Evolutionary conservation across 2,888 invertebrate genomes (phyloP), one percentile per base, ranked within the genome.

Genomic region (Argyra leucocephala): DNA sequence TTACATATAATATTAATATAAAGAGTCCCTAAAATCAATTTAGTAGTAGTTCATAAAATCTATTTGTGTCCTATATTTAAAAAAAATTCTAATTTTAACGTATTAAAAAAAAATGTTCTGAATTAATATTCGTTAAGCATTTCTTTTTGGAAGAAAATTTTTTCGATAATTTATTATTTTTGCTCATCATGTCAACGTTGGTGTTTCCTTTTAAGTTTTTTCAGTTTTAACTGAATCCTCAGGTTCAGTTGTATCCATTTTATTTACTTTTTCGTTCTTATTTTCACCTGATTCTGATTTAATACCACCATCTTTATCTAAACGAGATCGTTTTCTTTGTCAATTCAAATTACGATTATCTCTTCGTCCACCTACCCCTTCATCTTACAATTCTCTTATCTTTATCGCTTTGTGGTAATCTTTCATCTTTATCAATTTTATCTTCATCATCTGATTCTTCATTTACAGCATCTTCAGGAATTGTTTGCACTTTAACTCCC

Each of bases 381-480:
- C 97, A 76, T 96, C 96, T 78, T 97, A 93, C 91, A 74, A 99
- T 92, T 70, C 96, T 86, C 76, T 96, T 96, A 77, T 99, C 98
- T 77, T 86, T 86, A 72, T 86, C 85, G 73, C 88, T 87, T 75
- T 92, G 92, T 22, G 91, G 89, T 73, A 91, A 76, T 73, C 97
- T 84, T 76, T 96, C 93, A 76, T 96, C 96, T 71, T 94, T 92
- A 78, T 93, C 92, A 1, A 89, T 84, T 77, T 92, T 91, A 70
- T 96, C 96, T 74, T 96, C 96, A 72, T 91, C 92, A 15, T 80
- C 80, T 1, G 79, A 78, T 66, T 80, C 80, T 67, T 79, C 80
- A 65, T 80, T 79, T 65, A 80, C 76, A 12, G 77, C 79, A 67
- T 80, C 80, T 66, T 80, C 80, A 22, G 80, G 80, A 68, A 80